phyloP scores from a whole-genome alignment of 2,113 vertebrate genomes.

The Eublepharis macularius region DNA sequence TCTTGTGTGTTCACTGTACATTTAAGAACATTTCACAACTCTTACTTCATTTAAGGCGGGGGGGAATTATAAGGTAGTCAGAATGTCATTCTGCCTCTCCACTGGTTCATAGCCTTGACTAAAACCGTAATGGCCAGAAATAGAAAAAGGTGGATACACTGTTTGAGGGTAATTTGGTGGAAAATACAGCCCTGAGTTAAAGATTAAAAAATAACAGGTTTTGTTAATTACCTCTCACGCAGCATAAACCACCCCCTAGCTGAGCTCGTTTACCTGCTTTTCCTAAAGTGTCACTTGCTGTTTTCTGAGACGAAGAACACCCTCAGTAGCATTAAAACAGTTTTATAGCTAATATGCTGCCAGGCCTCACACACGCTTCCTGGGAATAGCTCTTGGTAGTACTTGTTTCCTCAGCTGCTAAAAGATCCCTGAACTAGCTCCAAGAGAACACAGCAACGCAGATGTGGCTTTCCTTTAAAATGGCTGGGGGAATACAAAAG shows the following conservation, averaged over 20 bases:
- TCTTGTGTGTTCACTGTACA: background rate
- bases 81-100: constrained; percentile 17
- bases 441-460: constrained; percentile 59
- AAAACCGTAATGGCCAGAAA: constrained; percentile 23
- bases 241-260: constrained; percentile 64
- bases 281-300: constrained; percentile 74
- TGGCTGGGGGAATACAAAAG: constrained; percentile 8
- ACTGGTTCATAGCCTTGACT: background rate
- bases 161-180: constrained; percentile 34
- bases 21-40: background rate
- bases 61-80: background rate
- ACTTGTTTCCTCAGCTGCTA: constrained; percentile 75
- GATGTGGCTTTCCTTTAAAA: constrained; percentile 37
- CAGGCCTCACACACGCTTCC: constrained; percentile 53
- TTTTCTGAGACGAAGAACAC: constrained; percentile 76
- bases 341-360: constrained; percentile 71
- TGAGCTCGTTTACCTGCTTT: constrained; percentile 75
- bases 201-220: constrained; percentile 48
- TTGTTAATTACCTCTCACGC: constrained; percentile 57
- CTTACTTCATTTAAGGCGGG: background rate
- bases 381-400: constrained; percentile 44
- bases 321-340: constrained; percentile 65
- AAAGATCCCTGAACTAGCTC: constrained; percentile 69
- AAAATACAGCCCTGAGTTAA: constrained; percentile 31
- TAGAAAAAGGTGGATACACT: constrained; percentile 20